These are phyloP conservation scores for Eonycteris spelaea DNA, from an alignment of 2,113 vertebrate species.

Conservation along the genomic window DNA sequence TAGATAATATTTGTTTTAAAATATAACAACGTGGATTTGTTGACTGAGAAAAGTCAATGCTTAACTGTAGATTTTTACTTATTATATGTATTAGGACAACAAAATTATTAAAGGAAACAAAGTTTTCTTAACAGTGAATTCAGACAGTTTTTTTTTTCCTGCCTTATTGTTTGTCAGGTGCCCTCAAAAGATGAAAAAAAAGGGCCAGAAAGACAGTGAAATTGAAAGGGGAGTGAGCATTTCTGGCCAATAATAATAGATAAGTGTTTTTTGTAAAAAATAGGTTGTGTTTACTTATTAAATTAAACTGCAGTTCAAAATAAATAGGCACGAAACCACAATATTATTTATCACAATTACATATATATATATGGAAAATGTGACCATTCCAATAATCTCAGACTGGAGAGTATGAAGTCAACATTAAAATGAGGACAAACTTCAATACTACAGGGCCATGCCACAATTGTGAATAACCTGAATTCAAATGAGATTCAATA, in stretches of 20 bases:
- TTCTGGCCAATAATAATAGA: conserved; percentile 31
- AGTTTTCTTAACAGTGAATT: neutral
- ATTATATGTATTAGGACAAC: neutral
- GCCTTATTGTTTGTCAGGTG: neutral
- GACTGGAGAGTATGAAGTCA: neutral
- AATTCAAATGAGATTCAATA: neutral
- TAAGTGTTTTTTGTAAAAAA: conserved; percentile 55
- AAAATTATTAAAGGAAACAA: neutral
- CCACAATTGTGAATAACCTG: neutral
- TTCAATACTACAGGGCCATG: neutral
- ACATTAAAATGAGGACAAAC: conserved; percentile 24
- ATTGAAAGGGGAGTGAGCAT: neutral
- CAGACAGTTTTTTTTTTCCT: neutral
- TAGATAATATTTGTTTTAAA: neutral
- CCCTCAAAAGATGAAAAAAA: conserved; percentile 27
- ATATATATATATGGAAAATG: conserved; percentile 4
- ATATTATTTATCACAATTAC: conserved; percentile 45
- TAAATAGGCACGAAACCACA: conserved; percentile 34
- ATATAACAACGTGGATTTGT: neutral
- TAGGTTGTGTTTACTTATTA: conserved; percentile 53
- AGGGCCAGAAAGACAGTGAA: neutral
- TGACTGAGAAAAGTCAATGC: neutral
- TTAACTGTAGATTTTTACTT: neutral
- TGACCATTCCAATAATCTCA: neutral
- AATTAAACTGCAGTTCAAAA: conserved; percentile 50